Conservation (phyloP, 2,888 invertebrate genomes). For the Hofmannophila pseudospretella region DNA sequence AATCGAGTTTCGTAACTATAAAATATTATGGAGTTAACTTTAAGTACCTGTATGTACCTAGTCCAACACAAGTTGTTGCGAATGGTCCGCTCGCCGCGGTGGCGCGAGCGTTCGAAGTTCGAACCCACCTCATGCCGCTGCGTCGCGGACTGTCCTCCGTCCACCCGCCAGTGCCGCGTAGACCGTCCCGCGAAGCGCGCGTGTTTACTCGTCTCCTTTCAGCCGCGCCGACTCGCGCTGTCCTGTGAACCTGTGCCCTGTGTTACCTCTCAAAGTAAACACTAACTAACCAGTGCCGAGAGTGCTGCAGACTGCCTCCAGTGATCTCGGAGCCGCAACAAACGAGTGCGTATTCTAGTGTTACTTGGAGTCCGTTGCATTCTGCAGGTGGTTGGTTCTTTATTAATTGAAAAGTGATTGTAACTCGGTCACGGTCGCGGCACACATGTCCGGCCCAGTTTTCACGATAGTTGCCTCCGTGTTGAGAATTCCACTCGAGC, state of each 20-base stretch:
- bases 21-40: conserved; percentile 73
- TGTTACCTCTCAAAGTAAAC: conserved; percentile 48
- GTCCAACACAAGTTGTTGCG: conserved; percentile 50
- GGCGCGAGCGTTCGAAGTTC: conserved; percentile 12
- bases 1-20: conserved; percentile 75
- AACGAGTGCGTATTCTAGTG: conserved; percentile 43
- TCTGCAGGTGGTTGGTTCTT: conserved; percentile 71
- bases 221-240: conserved; percentile 11
- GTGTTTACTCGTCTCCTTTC: conserved; percentile 4
- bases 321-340: conserved; percentile 44
- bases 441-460: conserved; percentile 76
- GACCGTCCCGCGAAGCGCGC: conserved; percentile 19
- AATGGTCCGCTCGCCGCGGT: conserved; percentile 48
- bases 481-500: conserved; percentile 39
- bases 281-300: conserved; percentile 40
- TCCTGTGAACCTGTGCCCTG: conserved; percentile 12
- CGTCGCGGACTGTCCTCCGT: too few relatives aligned
- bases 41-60: conserved; percentile 35
- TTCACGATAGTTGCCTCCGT: conserved; percentile 62
- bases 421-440: conserved; percentile 73
- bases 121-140: conserved; percentile 40
- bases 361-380: conserved; percentile 60
- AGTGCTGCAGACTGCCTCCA: conserved; percentile 47
- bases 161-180: conserved; percentile 20
- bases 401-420: conserved; percentile 77